Base-by-base conservation (phyloP, 2,888 invertebrate genomes). In the Mycalesis mineus region DNA sequence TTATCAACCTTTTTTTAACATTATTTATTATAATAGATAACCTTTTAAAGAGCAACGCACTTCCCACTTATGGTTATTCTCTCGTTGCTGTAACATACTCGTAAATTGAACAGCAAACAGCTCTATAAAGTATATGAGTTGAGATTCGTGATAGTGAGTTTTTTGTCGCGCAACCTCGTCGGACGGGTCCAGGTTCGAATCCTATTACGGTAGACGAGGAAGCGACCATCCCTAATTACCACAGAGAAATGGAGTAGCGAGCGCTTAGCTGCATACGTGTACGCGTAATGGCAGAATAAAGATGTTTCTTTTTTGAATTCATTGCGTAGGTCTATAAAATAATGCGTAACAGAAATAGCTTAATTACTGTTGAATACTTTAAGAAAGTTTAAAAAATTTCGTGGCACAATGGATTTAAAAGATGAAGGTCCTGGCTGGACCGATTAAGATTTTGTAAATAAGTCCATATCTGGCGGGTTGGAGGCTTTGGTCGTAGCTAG, bases 181-280 rank as follows among this genome's bases (percentile, higher is more conserved):
- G 22, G 22, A 41, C 55, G 31, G 37, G 53, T 60, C 40, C 15
- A 33, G 31, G 47, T 45, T 22, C 9, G 57, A 57, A 53, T 54
- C 44, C 57, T 36, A 60, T 57, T 60, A 60, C 47, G 52, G 60
- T 14, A 33, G 37, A 60, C 22, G 49, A 60, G 60, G 60, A 60
- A 60, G 52, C 48, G 14, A 9, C 39, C 55, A 54, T 57, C 68
- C 33, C 75, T 78, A 74, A 82, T 84, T 82, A 82, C 78, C 78
- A 78, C 77, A 66, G 77, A 80, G 80, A 83, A 83, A 83, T 84
- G 79, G 80, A 77, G 73, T 14, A 22, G 49, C 41, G 28, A 59
- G 36, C 33, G 37, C 31, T 44, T 44, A 50, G 13, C 33, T 36
- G 22, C 39, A 36, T 15, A 17, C 15, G 45, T 6, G 13, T 28